Percentiles rank a stretch among this genome's conserved stretches.
These are phyloP conservation scores for Sarcophaga bullata DNA, from an alignment of 1,140 invertebrate genomes.

Conservation along the genomic window DNA sequence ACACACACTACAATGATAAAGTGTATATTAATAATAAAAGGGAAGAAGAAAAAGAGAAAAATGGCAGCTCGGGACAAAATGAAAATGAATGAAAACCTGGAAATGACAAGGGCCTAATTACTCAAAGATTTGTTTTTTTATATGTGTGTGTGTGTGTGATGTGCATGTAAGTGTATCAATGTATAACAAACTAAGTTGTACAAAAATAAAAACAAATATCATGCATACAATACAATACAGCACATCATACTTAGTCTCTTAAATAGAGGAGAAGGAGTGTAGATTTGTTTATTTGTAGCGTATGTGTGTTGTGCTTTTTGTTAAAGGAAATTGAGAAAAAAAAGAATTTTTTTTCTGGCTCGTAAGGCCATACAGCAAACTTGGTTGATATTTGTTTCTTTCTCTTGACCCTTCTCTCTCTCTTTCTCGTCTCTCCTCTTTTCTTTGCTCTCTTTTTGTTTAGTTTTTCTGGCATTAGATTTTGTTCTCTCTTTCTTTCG, in stretches of 20 bases:
- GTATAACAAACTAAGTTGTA: background rate
- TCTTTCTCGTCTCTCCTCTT: too few relatives aligned
- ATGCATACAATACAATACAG: too few relatives aligned
- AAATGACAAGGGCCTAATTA: conserved; percentile 18
- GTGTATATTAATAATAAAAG: background rate
- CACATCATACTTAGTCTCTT: too few relatives aligned
- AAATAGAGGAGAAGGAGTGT: too few relatives aligned
- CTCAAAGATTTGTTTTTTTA: background rate
- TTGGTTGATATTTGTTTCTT: too few relatives aligned
- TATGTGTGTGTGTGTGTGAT: background rate
- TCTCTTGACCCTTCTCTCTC: too few relatives aligned
- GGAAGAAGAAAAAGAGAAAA: background rate
- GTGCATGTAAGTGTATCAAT: background rate
- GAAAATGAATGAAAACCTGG: background rate
- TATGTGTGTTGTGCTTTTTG: too few relatives aligned
- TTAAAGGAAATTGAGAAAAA: too few relatives aligned
- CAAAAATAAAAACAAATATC: background rate
- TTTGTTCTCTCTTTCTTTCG: background rate
- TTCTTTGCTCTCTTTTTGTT: background rate
- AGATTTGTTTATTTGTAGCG: too few relatives aligned
- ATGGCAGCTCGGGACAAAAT: background rate
- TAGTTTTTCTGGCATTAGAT: background rate
- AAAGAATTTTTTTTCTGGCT: too few relatives aligned
- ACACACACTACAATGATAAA: background rate
- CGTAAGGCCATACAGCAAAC: too few relatives aligned